Base-by-base conservation (phyloP, 2,113 vertebrate genomes). In the Gadus chalcogrammus region DNA sequence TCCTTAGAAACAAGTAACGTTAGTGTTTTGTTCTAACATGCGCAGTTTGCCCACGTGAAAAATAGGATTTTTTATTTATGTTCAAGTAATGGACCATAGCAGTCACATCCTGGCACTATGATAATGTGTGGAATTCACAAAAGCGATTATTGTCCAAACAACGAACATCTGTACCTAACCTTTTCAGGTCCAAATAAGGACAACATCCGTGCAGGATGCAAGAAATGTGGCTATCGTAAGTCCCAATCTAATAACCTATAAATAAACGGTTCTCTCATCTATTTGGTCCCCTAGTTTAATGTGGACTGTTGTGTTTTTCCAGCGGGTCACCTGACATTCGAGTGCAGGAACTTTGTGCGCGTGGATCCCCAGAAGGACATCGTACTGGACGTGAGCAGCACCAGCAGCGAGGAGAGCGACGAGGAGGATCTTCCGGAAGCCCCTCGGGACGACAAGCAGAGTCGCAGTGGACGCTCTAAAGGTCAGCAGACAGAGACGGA, bases 181-280 rank as follows among this genome's bases (percentile, higher is more conserved):
- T 60, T 58, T 88, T 87, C 88, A 99, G 97, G 96, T 77, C 94
- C 94, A 67, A 99, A 96, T 88, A 99, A 99, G 80, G 97, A 99
- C 88, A 98, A 92, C 78, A 96, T 99, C 74, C 92, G 97, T 88
- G 97, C 97, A 69, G 97, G 97, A 53, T 99, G 97, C 89, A 99
- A 98, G 84, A 97, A 98, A 87, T 99, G 97, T 80, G 97, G 97
- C 71, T 99, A 99, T 86, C 96, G 97, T 99, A 92, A 97, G 97
- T 97, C 85, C 42, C 12, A 48, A 48, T 48, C 42, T 48, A 7
- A 48, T 48, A 48, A 48, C 6, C 8, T 48, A 13, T 9, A 48
- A 48, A 48, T 13, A 48, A 48, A 48, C 42, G 0, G 8, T 48
- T 48, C 42, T 48, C 42, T 48, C 12, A 0, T 48, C 8, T 48